phyloP scores from a whole-genome alignment of 2,888 invertebrate genomes.

The Oeneis ivallda region DNA sequence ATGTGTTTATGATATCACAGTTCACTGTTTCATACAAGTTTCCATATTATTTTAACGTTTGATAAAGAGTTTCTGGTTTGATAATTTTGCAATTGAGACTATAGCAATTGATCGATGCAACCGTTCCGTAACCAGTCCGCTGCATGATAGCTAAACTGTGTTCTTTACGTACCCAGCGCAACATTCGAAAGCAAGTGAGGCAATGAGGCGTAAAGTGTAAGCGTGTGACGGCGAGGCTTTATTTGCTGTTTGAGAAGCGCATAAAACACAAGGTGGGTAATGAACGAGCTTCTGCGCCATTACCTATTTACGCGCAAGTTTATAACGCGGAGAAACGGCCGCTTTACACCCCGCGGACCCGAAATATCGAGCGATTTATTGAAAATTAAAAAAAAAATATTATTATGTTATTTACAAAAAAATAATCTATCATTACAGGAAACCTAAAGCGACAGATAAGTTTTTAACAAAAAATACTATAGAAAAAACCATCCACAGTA shows the following conservation, averaged over 20 bases:
- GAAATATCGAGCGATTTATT: background rate
- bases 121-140: background rate
- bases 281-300: constrained; percentile 43
- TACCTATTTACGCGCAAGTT: constrained; percentile 42
- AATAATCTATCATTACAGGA: no score
- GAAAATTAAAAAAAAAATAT: background rate
- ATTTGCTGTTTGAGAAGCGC: constrained; percentile 31
- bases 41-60: no score
- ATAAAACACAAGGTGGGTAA: constrained; percentile 37
- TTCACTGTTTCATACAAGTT: no score
- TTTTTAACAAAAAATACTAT: no score
- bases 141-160: background rate
- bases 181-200: constrained; percentile 18
- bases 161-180: background rate
- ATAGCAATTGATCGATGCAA: no score
- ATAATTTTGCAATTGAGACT: no score
- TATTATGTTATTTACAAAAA: no score
- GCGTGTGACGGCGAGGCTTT: constrained; percentile 23
- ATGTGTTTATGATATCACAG: no score
- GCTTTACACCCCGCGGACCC: constrained; percentile 16
- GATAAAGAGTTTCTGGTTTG: no score
- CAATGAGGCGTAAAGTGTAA: constrained; percentile 32
- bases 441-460: no score
- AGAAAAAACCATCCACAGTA: no score
- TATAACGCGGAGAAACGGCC: constrained; percentile 34